Evolutionary conservation across 1,140 invertebrate genomes (phyloP), one percentile per base, ranked within the genome.

Genomic region (Drosophila tsacasi): DNA sequence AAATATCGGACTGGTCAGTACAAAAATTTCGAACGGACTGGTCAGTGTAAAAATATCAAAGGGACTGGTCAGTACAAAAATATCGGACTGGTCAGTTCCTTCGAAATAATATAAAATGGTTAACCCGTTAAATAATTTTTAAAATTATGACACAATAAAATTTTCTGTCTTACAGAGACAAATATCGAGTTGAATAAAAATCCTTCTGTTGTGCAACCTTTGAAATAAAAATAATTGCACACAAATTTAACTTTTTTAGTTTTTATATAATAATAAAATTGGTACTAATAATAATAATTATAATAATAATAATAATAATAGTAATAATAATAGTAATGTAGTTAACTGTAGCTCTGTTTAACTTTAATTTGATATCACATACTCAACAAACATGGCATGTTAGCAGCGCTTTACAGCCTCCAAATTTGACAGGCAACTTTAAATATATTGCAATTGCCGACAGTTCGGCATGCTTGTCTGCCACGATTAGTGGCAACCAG

Each of bases 401-500:
- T 68, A 78, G 75, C 75, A 64, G 57, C 54, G 72, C 75, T 79
- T 82, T 84, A 84, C 67, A 83, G 68, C 79, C 79, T 65, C 65
- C 50, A 58, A 81, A 83, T 73, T 72, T 68, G 73, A 81, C 81
- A 83, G 81, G 42, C 35, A 76, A 80, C 58, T 76, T 65, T 64
- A 76, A 76, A 76, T 81, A 62, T 76, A 79, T 71, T 73, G 69
- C 76, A 76, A 83, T 72, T 68, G 86, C 52, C 62, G 75, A 62
- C 73, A 80, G 82, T 77, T 83, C 59, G 71, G 64, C 74, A 68
- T 77, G 79, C 79, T 65, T 90, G 85, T 90, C 79, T 74, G 79
- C 60, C 83, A 73, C 86, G 68, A 78, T 83, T 84, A 83, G 85
- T 80, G 67, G 76, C 76, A 65, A 72, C 60, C 59, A 44, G 55